Percentiles rank a stretch among this genome's conserved stretches.
phyloP scores from a whole-genome alignment of 2,888 invertebrate species.

The Hemithea aestivaria region DNA sequence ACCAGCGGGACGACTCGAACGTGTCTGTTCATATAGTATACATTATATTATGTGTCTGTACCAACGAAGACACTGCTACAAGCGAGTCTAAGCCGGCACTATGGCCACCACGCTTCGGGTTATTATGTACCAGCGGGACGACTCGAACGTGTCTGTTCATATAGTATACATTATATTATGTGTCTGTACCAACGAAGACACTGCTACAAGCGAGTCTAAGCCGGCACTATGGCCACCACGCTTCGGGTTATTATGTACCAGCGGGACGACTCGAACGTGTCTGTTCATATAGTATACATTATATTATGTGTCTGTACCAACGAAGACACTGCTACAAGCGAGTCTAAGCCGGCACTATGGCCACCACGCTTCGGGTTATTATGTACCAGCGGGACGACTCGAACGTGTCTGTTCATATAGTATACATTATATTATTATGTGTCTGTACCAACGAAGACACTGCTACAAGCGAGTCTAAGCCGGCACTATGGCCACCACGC shows the following conservation, averaged over 20 bases:
- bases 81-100: slow-evolving; percentile 98
- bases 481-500: slow-evolving; percentile 93
- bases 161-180: neutral
- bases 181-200: too few species aligned
- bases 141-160: slow-evolving; percentile 69
- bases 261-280: too few species aligned
- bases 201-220: too few species aligned
- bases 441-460: slow-evolving; percentile 95
- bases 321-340: too few species aligned
- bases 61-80: slow-evolving; percentile 92
- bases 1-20: slow-evolving; percentile 84
- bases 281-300: slow-evolving; percentile 35
- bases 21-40: slow-evolving; percentile 31
- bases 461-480: too few species aligned
- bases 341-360: too few species aligned
- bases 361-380: slow-evolving; percentile 90
- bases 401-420: slow-evolving; percentile 48
- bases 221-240: slow-evolving; percentile 92
- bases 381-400: too few species aligned
- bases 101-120: slow-evolving; percentile 92
- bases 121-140: slow-evolving; percentile 85
- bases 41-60: too few species aligned
- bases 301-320: slow-evolving; percentile 94
- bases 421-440: too few species aligned
- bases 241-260: too few species aligned